Base-by-base conservation (phyloP, 2,113 vertebrate genomes). In the Perccottus glenii region DNA sequence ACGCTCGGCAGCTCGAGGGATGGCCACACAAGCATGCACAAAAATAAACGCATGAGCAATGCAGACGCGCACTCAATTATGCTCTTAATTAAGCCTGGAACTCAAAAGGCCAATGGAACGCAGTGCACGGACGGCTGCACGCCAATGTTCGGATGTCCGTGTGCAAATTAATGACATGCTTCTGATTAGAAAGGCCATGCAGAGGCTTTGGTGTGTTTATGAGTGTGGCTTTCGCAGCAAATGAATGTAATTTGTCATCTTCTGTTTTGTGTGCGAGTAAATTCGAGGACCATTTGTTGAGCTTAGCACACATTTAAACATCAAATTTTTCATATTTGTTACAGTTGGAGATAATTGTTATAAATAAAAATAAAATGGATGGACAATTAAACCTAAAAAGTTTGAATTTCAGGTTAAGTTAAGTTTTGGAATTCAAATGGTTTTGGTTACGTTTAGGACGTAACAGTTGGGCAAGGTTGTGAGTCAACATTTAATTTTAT, bases 41-140 rank as follows among this genome's bases (percentile, higher is more conserved):
- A 61, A 45, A 7, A 58, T 19, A 63, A 9, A 55, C 35, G 60
- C 49, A 58, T 73, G 77, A 85, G 81, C 79, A 65, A 79, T 61
- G 86, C 77, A 74, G 40, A 67, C 66, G 40, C 68, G 56, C 57
- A 75, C 66, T 82, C 86, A 78, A 86, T 88, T 86, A 86, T 84
- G 15, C 71, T 81, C 77, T 83, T 87, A 87, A 87, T 87, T 90
- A 87, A 77, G 73, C 59, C 73, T 43, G 67, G 60, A 76, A 79
- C 71, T 78, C 55, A 62, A 82, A 82, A 85, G 68, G 65, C 75
- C 64, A 75, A 64, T 58, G 57, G 67, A 71, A 49, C 38, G 6
- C 44, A 62, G 49, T 40, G 35, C 4, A 33, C 7, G 11, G 67
- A 57, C 44, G 40, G 15, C 16, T 58, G 15, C 51, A 38, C 59